A percentile compares a stretch with the other conserved stretches of the same genome.
Evolutionary conservation across 1,140 invertebrate genomes (phyloP).

Genomic region (Bradynema listronoti): DNA sequence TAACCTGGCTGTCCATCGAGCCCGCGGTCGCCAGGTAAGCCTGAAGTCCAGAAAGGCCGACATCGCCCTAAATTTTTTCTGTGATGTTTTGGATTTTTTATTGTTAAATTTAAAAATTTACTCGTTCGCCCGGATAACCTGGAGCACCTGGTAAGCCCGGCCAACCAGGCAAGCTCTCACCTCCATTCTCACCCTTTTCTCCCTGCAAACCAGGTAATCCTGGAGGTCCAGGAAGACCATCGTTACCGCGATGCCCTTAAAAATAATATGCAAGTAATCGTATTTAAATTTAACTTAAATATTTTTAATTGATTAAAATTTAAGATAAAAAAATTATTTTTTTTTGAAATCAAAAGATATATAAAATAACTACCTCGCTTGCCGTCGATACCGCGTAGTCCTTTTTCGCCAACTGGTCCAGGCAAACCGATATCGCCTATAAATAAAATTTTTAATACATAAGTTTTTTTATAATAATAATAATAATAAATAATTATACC

Average conservation of each 20-base stretch:
- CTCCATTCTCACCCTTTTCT: constrained; percentile 28
- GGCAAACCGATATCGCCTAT: constrained; percentile 48
- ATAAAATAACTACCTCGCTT: constrained; percentile 26
- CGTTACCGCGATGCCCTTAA: constrained; percentile 30
- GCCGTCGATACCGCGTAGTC: constrained; percentile 53
- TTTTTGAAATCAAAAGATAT: too few species aligned
- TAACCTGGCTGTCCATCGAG: constrained; percentile 8
- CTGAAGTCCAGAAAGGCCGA: background rate
- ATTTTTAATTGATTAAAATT: background rate
- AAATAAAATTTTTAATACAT: too few species aligned
- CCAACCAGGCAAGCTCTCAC: constrained; percentile 27
- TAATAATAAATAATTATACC: too few species aligned
- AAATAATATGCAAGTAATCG: background rate
- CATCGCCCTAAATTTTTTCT: too few species aligned
- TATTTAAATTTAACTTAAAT: too few species aligned
- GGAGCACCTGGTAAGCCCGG: constrained; percentile 34
- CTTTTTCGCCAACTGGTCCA: constrained; percentile 51
- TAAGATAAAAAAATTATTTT: too few species aligned
- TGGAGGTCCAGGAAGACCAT: constrained; percentile 43
- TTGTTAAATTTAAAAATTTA: constrained; percentile 1
- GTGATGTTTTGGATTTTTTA: too few species aligned
- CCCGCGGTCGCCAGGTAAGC: constrained; percentile 10
- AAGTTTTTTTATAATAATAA: too few species aligned
- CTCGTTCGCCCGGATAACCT: constrained; percentile 24
- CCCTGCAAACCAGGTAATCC: constrained; percentile 33